Evolutionary conservation across 1,140 invertebrate genomes (phyloP), one percentile per base, ranked within the genome.

Genomic region (Bombus haemorrhoidalis): DNA sequence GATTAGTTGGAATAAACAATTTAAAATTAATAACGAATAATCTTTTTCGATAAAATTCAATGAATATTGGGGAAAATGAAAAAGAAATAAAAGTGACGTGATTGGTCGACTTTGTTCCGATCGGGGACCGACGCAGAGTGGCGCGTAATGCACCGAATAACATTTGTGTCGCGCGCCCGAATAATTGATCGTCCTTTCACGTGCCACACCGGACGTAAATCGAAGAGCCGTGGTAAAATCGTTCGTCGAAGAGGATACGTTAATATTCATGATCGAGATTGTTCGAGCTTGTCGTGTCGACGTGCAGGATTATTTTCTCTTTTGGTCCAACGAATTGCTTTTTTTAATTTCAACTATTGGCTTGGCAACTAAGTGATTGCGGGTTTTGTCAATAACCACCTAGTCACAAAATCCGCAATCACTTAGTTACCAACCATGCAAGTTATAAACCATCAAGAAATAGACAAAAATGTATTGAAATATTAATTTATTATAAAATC

Each of bases 141-240:
- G 41, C 41, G 34, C 64, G 75, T 62, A 76, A 79, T 84, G 82
- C 82, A 84, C 82, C 82, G 82, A 84, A 84, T 84, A 84, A 71
- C 82, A 84, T 84, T 84, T 79, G 82, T 84, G 82, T 79, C 82
- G 66, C 62, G 76, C 64, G 82, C 81, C 81, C 72, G 82, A 84
- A 84, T 84, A 84, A 84, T 84, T 84, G 82, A 84, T 79, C 82
- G 82, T 77, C 82, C 62, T 84, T 84, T 84, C 82, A 84, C 82
- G 82, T 84, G 82, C 82, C 82, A 71, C 75, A 72, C 82, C 64
- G 75, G 82, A 84, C 81, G 81, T 76, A 79, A 84, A 84, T 79
- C 82, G 82, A 71, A 47, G 82, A 84, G 72, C 74, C 59, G 74
- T 47, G 75, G 82, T 59, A 79, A 84, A 84, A 84, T 84, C 82